Conservation (phyloP, 2,888 invertebrate species). For the Dasypogon diadema region DNA sequence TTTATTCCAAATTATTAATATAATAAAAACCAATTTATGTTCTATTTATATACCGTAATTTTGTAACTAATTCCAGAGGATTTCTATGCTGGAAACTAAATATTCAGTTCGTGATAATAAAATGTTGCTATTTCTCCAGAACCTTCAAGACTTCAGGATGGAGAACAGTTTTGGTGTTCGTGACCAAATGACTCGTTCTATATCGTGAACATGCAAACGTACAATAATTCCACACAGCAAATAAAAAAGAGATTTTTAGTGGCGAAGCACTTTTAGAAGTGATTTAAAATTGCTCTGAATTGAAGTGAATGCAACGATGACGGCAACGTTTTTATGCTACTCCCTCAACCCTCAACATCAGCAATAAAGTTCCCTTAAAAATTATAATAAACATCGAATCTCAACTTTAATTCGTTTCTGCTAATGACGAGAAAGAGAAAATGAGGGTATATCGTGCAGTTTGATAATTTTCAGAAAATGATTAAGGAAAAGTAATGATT, state of each 20-base stretch:
- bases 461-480: too few species aligned
- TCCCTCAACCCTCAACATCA: too few species aligned
- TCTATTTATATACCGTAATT: too few species aligned
- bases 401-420: too few species aligned
- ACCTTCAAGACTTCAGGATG: background rate
- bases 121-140: background rate
- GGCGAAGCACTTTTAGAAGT: background rate
- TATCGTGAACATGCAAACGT: background rate
- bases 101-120: background rate
- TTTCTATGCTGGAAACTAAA: background rate
- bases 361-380: too few species aligned
- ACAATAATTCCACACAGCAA: background rate
- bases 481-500: too few species aligned
- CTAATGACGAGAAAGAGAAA: too few species aligned
- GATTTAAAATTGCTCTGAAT: background rate
- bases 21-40: too few species aligned
- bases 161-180: background rate
- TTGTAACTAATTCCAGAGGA: background rate
- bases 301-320: background rate
- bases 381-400: too few species aligned
- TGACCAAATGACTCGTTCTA: background rate
- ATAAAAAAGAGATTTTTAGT: background rate
- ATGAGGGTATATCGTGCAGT: too few species aligned
- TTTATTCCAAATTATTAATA: too few species aligned
- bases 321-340: too few species aligned